Evolutionary conservation across 1,140 invertebrate species (phyloP), one percentile per base, ranked within the genome.

Genomic region (Achatina immaculata): DNA sequence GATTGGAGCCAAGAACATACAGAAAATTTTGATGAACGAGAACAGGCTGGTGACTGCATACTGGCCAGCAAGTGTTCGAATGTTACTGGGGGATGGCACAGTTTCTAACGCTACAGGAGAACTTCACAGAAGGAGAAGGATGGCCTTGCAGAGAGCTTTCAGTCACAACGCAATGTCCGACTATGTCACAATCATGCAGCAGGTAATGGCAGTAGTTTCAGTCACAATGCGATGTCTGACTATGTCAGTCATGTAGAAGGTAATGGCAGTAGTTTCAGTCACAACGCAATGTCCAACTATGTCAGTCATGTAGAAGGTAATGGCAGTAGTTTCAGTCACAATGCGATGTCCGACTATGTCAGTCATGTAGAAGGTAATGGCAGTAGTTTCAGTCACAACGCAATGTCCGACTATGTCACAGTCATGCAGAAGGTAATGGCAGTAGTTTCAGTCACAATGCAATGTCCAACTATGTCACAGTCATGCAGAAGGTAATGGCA

Each of bases 1-100:
- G 6, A 80, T 83, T 16, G 88, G 88, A 1, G 82, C 84, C 45
- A 62, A 84, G 31, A 84, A 88, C 80, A 77, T 89, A 0, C 79
- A 84, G 38, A 86, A 83, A 76, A 86, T 90, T 48, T 62, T 90
- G 31, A 68, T 82, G 19, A 84, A 84, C 0, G 88, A 90, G 78
- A 83, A 89, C 65, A 85, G 82, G 0, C 65, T 89, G 34, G 88
- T 90, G 21, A 84, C 84, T 31, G 74, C 85, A 34, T 78, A 84
- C 80, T 89, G 88, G 88, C 88, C 89, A 0, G 69, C 72, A 16
- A 86, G 86, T 65, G 83, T 87, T 0, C 81, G 83, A 24, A 81
- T 81, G 19, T 58, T 90, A 9, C 81, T 90, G 28, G 89, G 89
- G 24, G 68, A 83, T 34, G 83, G 84, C 0, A 76, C 81, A 6